Percentiles rank a stretch among this genome's conserved stretches.
Evolutionary conservation across 1,140 invertebrate species (phyloP).

Genomic region (Akabosia matsudoensis): DNA sequence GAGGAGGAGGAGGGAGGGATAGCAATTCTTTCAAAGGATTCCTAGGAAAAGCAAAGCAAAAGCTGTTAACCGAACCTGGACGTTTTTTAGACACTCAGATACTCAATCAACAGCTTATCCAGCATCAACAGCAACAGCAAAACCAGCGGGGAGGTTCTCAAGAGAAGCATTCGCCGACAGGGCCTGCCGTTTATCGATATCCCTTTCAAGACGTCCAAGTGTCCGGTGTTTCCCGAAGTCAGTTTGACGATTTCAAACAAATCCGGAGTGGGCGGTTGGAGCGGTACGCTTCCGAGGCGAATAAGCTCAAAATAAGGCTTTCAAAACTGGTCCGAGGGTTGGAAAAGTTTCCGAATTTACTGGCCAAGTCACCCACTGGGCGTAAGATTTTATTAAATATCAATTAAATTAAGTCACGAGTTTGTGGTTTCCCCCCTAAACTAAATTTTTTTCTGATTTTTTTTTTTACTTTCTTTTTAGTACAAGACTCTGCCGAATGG

Average conservation of each 20-base stretch:
- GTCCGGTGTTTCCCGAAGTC: slow-evolving; percentile 62
- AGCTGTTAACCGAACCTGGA: background rate
- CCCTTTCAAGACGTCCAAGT: background rate
- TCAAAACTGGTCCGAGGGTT: slow-evolving; percentile 72
- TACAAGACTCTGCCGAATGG: slow-evolving; percentile 30
- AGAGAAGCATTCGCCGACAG: background rate
- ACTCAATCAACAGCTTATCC: slow-evolving; percentile 1
- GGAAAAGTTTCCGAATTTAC: slow-evolving; percentile 12
- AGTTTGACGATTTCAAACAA: slow-evolving; percentile 75
- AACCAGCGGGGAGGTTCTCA: background rate
- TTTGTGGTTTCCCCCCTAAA: background rate
- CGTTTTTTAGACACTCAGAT: background rate
- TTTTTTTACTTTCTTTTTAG: slow-evolving; percentile 19
- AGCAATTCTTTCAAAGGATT: background rate
- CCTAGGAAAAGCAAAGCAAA: slow-evolving; percentile 16
- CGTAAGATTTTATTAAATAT: slow-evolving; percentile 6
- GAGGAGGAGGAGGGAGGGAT: background rate
- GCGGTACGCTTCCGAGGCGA: slow-evolving; percentile 87
- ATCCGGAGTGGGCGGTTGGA: slow-evolving; percentile 71
- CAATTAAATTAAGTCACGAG: background rate
- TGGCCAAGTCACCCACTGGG: background rate
- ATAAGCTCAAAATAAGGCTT: slow-evolving; percentile 88
- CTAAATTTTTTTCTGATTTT: background rate
- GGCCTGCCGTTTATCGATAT: background rate
- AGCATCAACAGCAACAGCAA: slow-evolving; percentile 11